Evolutionary conservation across 1,140 invertebrate genomes (phyloP), one percentile per base, ranked within the genome.

Genomic region (Coelopa frigida): DNA sequence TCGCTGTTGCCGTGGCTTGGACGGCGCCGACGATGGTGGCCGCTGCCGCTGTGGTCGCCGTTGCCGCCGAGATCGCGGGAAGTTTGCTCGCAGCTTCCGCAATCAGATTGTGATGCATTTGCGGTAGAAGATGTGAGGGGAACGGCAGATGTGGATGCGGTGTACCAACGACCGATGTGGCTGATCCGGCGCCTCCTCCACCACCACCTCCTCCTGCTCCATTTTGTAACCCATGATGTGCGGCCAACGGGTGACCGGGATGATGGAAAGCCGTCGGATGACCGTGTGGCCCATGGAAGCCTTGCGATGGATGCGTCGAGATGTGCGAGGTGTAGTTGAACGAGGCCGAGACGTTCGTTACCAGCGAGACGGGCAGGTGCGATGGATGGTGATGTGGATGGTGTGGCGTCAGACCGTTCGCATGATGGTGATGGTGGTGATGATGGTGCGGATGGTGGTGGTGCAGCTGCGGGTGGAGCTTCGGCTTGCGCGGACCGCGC

Each of bases 401-500:
- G 26, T 50, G 42, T 12, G 43, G 15, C 1, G 35, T 20, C 36
- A 50, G 31, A 15, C 63, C 63, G 32, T 51, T 51, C 21, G 40
- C 45, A 22, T 63, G 61, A 40, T 58, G 58, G 4, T 48, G 49
- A 20, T 51, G 47, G 14, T 49, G 53, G 48, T 68, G 64, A 42
- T 61, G 61, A 24, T 54, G 57, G 39, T 56, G 62, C 17, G 62
- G 62, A 17, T 68, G 64, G 35, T 58, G 57, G 15, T 68, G 65
- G 37, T 68, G 66, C 36, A 68, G 14, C 17, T 65, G 62, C 5
- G 64, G 66, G 53, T 69, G 82, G 26, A 81, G 58, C 59, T 87
- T 96, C 0, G 90, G 90, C 67, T 94, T 94, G 18, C 94, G 76
- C 0, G 94, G 94, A 8, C 94, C 94, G 41, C 94, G 77, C 70